These are phyloP conservation scores for Drosophila niveifrons DNA, from an alignment of 2,888 invertebrate species.

Conservation along the genomic window DNA sequence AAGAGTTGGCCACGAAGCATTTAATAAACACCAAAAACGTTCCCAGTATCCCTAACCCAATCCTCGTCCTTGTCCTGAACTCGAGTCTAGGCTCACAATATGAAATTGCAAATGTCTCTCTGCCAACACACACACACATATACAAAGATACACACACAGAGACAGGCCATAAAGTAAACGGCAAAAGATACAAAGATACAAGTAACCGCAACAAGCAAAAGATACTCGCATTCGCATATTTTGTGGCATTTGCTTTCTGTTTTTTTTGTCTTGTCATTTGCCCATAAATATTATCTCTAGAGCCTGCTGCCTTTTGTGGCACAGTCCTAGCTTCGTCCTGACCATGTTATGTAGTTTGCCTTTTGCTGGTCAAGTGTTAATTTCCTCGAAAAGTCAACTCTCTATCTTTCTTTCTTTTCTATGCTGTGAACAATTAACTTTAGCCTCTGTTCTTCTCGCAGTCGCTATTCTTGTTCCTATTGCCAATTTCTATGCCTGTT, in stretches of 20 bases:
- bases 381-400: constrained; percentile 58
- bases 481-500: constrained; percentile 16
- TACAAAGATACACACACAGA: constrained; percentile 5
- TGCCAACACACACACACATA: constrained; percentile 23
- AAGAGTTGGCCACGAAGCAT: constrained; percentile 71
- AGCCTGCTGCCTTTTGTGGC: constrained; percentile 35
- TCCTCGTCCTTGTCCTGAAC: constrained; percentile 2
- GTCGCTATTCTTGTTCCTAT: constrained; percentile 1
- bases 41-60: neutral
- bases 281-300: constrained; percentile 72
- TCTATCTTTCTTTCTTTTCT: neutral
- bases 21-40: constrained; percentile 69
- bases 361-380: constrained; percentile 68
- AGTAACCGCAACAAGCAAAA: constrained; percentile 67
- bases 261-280: constrained; percentile 56
- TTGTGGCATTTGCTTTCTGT: constrained; percentile 65
- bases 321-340: neutral
- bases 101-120: constrained; percentile 77
- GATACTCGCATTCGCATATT: constrained; percentile 69
- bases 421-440: constrained; percentile 64
- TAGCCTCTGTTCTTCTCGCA: constrained; percentile 16
- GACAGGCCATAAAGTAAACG: constrained; percentile 45
- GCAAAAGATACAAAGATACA: constrained; percentile 66
- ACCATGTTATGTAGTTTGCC: no score
- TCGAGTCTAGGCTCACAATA: constrained; percentile 47